These are phyloP conservation scores for Calephelis nemesis DNA, from an alignment of 1,140 invertebrate species.

Conservation along the genomic window DNA sequence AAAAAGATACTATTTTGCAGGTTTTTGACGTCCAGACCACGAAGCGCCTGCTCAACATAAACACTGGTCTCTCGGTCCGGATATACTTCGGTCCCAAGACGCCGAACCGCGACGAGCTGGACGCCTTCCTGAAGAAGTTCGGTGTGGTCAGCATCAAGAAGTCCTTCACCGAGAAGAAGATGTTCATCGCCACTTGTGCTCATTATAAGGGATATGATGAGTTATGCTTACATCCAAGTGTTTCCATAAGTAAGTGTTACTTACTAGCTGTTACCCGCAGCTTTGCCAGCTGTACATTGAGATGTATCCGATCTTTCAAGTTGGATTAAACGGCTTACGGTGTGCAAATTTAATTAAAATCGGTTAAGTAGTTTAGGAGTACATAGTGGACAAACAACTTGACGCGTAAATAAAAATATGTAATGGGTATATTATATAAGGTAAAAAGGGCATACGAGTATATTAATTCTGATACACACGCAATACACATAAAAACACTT, in stretches of 20 bases:
- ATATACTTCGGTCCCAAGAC: conserved; percentile 27
- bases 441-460: too few species aligned
- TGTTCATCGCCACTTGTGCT: conserved; percentile 30
- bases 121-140: conserved; percentile 26
- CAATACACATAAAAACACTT: too few species aligned
- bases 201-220: conserved; percentile 32
- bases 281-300: too few species aligned
- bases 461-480: too few species aligned
- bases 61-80: conserved; percentile 24
- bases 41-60: conserved; percentile 31
- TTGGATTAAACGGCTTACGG: too few species aligned
- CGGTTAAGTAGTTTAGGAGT: too few species aligned
- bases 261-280: too few species aligned
- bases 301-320: too few species aligned
- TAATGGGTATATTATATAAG: too few species aligned
- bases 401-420: too few species aligned
- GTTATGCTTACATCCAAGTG: neutral
- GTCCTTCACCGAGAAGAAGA: conserved; percentile 20
- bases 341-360: too few species aligned
- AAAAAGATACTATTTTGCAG: conserved; percentile 20
- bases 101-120: conserved; percentile 20
- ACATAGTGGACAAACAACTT: too few species aligned
- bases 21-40: conserved; percentile 29
- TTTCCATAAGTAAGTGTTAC: conserved; percentile 25
- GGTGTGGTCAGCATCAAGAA: conserved; percentile 35